A percentile compares a stretch with the other conserved stretches of the same genome.
These are phyloP conservation scores for Piaya cayana DNA, from an alignment of 2,113 vertebrate genomes.

Conservation along the genomic window DNA sequence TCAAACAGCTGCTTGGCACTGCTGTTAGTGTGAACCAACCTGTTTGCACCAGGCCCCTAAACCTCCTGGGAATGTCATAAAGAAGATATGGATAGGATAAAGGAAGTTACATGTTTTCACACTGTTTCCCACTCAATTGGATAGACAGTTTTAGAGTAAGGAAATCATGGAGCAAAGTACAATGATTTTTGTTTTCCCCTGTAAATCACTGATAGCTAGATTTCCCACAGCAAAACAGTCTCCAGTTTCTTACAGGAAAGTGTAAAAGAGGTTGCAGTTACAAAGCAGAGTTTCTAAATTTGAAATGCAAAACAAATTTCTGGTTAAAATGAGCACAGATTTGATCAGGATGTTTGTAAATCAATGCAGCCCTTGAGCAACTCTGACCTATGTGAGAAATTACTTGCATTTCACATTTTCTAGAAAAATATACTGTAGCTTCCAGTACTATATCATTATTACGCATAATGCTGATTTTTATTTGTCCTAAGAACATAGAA, in stretches of 20 bases:
- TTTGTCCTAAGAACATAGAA: constrained; percentile 6
- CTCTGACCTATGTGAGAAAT: background rate
- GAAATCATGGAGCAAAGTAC: background rate
- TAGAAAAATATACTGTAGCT: background rate
- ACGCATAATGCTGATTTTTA: background rate
- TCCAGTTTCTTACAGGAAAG: background rate
- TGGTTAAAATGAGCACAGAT: background rate
- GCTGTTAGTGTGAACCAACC: background rate
- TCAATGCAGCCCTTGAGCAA: background rate
- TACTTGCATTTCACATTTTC: background rate
- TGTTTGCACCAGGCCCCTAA: accelerated
- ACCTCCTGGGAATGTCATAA: background rate
- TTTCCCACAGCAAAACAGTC: background rate
- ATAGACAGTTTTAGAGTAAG: background rate
- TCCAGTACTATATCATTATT: background rate
- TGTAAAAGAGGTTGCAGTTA: background rate
- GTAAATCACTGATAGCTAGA: background rate
- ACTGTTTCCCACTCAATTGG: background rate
- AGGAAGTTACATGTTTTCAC: accelerated
- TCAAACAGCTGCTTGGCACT: background rate
- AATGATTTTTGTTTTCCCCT: background rate
- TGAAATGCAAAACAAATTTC: background rate
- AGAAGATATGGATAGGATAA: background rate
- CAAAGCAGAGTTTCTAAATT: background rate
- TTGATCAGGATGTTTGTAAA: constrained; percentile 26